Evolutionary conservation across 2,888 invertebrate genomes (phyloP).

Genomic region (Drosophila antonietae): DNA sequence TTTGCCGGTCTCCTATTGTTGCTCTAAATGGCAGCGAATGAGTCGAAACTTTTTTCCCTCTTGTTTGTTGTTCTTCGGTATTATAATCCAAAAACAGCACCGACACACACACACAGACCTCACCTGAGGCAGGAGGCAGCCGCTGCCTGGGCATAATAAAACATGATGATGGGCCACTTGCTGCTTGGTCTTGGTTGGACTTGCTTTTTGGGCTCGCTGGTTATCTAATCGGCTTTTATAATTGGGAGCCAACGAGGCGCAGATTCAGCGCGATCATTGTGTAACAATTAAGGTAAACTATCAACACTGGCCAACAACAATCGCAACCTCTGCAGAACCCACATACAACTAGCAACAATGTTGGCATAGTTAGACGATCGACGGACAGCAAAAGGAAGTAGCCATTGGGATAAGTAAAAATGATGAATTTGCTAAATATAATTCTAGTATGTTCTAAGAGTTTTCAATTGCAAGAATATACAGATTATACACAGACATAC

Average conservation of each 20-base stretch:
- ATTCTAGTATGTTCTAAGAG: slow-evolving; percentile 42
- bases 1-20: slow-evolving; percentile 75
- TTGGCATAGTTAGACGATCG: slow-evolving; percentile 16
- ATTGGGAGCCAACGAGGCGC: slow-evolving; percentile 70
- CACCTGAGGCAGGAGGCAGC: slow-evolving; percentile 8
- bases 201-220: slow-evolving; percentile 58
- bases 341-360: slow-evolving; percentile 25
- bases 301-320: slow-evolving; percentile 54
- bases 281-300: slow-evolving; percentile 76
- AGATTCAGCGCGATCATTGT: slow-evolving; percentile 79
- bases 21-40: slow-evolving; percentile 79
- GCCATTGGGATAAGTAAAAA: slow-evolving; percentile 36
- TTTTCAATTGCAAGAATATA: slow-evolving; percentile 15
- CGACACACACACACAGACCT: slow-evolving; percentile 32
- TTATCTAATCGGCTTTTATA: slow-evolving; percentile 80
- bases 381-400: slow-evolving; percentile 19
- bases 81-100: slow-evolving; percentile 71
- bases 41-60: slow-evolving; percentile 61
- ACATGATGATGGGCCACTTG: slow-evolving; percentile 74
- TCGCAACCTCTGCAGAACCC: not conserved
- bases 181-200: slow-evolving; percentile 42
- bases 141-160: slow-evolving; percentile 63
- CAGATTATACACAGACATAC: not conserved
- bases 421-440: slow-evolving; percentile 53
- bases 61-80: slow-evolving; percentile 51